Evolutionary conservation across 2,888 invertebrate genomes (phyloP).

Genomic region (Periphyllus acericola): DNA sequence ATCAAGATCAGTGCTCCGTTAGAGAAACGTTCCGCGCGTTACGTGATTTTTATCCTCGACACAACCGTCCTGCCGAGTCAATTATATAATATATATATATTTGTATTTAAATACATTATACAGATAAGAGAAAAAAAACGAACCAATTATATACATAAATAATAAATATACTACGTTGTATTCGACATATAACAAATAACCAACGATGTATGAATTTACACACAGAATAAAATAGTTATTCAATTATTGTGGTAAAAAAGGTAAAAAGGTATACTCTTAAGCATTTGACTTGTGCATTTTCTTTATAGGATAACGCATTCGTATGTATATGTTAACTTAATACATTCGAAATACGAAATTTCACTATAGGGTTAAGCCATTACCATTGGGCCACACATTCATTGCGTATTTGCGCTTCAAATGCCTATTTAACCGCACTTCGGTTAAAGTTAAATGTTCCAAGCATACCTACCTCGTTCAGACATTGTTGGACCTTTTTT

Average conservation of each 20-base stretch:
- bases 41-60: too few species aligned
- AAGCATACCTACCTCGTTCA: not conserved
- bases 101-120: too few species aligned
- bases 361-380: slow-evolving; percentile 36
- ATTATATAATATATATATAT: too few species aligned
- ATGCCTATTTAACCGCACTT: not conserved
- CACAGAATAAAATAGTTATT: not conserved
- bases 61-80: too few species aligned
- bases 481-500: slow-evolving; percentile 20
- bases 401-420: slow-evolving; percentile 3
- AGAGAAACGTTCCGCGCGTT: too few species aligned
- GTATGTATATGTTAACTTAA: slow-evolving; percentile 39
- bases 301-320: slow-evolving; percentile 39
- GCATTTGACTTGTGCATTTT: not conserved
- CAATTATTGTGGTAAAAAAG: slow-evolving; percentile 29
- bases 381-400: slow-evolving; percentile 22
- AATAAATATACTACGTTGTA: too few species aligned
- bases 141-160: too few species aligned
- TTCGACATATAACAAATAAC: not conserved
- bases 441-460: slow-evolving; percentile 29
- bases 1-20: too few species aligned
- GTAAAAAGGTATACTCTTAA: not conserved
- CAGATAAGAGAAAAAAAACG: too few species aligned
- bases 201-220: not conserved
- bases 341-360: slow-evolving; percentile 14